Conservation (phyloP, 2,797 vertebrate species). For the Silurus lanzhouensis region DNA sequence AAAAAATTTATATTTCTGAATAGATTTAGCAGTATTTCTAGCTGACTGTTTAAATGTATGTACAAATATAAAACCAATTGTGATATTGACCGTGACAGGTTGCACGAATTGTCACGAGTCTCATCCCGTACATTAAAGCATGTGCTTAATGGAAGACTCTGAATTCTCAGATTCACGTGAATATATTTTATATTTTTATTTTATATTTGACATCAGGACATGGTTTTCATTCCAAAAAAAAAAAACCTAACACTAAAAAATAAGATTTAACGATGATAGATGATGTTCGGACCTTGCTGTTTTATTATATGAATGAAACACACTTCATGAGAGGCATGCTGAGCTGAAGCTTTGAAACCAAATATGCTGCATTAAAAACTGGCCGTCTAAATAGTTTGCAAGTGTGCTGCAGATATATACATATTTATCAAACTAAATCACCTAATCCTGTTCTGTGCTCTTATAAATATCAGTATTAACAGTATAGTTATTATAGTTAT, state of each 20-base stretch:
- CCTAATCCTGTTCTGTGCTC: not conserved
- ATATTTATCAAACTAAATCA: not conserved
- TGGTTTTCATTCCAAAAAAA: too few species aligned
- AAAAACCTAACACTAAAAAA: not conserved
- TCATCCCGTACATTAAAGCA: not conserved
- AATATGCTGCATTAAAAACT: not conserved
- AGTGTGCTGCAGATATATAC: not conserved
- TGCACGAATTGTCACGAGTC: not conserved
- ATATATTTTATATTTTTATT: too few species aligned
- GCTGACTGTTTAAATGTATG: not conserved
- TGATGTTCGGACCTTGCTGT: not conserved
- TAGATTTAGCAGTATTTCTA: not conserved
- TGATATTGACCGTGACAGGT: not conserved
- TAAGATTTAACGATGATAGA: not conserved
- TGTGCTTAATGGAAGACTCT: not conserved
- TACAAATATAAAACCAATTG: not conserved
- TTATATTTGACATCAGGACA: too few species aligned
- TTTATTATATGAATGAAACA: not conserved
- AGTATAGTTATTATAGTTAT: not conserved
- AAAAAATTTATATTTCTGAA: not conserved
- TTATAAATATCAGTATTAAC: not conserved
- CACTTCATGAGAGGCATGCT: not conserved
- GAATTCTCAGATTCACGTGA: too few species aligned
- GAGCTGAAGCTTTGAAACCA: not conserved
- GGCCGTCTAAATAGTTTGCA: not conserved